Conservation (phyloP, 2,797 vertebrate species). For the Menidia menidia region DNA sequence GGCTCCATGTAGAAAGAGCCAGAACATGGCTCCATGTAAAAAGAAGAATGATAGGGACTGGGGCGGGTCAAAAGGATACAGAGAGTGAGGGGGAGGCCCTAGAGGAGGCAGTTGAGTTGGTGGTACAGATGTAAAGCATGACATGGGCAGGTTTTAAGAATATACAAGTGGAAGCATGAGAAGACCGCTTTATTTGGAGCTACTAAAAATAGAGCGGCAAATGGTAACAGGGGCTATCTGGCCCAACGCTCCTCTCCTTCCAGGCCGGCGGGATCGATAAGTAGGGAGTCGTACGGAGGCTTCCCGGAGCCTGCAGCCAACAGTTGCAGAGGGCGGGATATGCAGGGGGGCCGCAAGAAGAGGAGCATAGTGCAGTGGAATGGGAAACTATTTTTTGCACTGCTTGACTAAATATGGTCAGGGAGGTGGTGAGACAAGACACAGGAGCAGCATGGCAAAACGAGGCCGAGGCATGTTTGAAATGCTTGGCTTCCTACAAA, state of each 20-base stretch:
- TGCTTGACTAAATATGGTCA: slow-evolving; percentile 99
- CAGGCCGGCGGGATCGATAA: slow-evolving; percentile 93
- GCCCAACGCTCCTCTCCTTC: slow-evolving; percentile 69
- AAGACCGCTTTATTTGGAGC: slow-evolving; percentile 95
- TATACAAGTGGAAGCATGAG: slow-evolving; percentile 90
- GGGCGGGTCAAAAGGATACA: slow-evolving; percentile 70
- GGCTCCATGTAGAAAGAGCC: slow-evolving; percentile 79
- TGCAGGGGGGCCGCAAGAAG: slow-evolving; percentile 38
- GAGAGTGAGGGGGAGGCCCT: slow-evolving; percentile 69
- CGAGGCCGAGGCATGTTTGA: slow-evolving; percentile 88
- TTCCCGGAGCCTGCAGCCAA: slow-evolving; percentile 87
- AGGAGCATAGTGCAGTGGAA: slow-evolving; percentile 59
- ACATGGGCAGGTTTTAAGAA: slow-evolving; percentile 73
- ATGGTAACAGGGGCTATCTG: slow-evolving; percentile 85
- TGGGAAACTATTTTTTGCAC: slow-evolving; percentile 95
- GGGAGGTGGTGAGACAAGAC: slow-evolving; percentile 92
- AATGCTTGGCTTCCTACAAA: slow-evolving; percentile 88
- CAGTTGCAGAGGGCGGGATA: slow-evolving; percentile 83
- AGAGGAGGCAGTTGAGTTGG: slow-evolving; percentile 59
- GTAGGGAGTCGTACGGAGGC: slow-evolving; percentile 88
- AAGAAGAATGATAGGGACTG: slow-evolving; percentile 76
- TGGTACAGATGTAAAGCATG: slow-evolving; percentile 72
- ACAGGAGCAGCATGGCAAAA: slow-evolving; percentile 90
- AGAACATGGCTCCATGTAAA: slow-evolving; percentile 78
- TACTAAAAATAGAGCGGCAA: slow-evolving; percentile 90